Base-by-base conservation (phyloP, 1,140 invertebrate genomes). In the Brachionus plicatilis region DNA sequence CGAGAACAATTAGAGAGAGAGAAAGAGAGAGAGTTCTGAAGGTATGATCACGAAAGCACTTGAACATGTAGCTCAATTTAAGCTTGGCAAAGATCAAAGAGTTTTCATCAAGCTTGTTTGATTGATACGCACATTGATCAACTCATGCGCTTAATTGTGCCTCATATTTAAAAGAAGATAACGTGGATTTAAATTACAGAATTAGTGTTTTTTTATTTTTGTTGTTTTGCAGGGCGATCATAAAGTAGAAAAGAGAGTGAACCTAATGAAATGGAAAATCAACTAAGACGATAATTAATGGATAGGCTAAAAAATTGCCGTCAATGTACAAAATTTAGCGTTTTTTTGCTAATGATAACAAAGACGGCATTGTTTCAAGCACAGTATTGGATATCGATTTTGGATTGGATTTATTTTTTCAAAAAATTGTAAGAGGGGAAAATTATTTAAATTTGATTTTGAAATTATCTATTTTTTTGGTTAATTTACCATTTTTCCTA, bases 231-330 rank as follows among this genome's bases (percentile, higher is more conserved):
- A 41, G 37, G 41, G 45, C 72, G 72, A 50, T 47, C 41, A 76
- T 24, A 50, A 47, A 75, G 20, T 43, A n/a, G 12, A 72, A 72
- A 72, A 41, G 14, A 72, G 12, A 14, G 9, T 9, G 43, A 50
- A 76, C 17, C 41, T 24, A 76, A 76, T 76, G 72, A 76, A 76
- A 27, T 76, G 72, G 72, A 76, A 76, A 76, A 76, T 76, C 53
- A 76, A 76, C 24, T 24, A 76, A 47, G 41, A 24, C 41, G 1
- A 47, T 76, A 76, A 76, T 76, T 76, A 76, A 76, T 76, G 72
- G 72, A 76, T 76, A 76, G 14, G 45, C 17, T 76, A 47, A 76
- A 76, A 76, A 12, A 14, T 47, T 76, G n/a, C 45, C 68, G 68
- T 72, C 68, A 72, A 14, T 47, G 41, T 76, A 76, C 45, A 50